Base-by-base conservation (phyloP, 2,888 invertebrate genomes). In the Norana najaformis region DNA sequence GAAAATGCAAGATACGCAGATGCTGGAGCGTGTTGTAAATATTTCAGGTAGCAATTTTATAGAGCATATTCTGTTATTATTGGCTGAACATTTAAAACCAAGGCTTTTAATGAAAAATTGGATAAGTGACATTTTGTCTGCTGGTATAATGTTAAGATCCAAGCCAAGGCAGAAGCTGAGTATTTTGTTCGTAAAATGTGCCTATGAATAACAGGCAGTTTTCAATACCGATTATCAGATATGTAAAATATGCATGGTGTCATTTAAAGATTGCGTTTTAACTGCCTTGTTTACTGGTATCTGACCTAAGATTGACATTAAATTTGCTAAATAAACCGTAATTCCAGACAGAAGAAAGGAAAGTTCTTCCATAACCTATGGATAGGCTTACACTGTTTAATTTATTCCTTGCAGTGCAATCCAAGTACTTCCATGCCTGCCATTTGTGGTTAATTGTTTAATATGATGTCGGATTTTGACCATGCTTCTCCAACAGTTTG, bases 11-110 rank as follows among this genome's bases (percentile, higher is more conserved):
- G 94, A 94, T 92, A 94, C 94, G 89, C 94, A 94, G 92, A 93
- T 95, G 90, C 94, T 94, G 85, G 95, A 95, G 91, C 92, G 95
- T 91, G 94, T 94, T 92, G 94, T 95, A 90, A 95, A 95, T 90
- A 93, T 95, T n/a, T 94, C 94, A 91, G 95, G 95, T 95, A 92
- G 92, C 92, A 69, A 69, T n/a, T n/a, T 69, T 69, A n/a, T 83
- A 23, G 69, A 37, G 14, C 47, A 37, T n/a, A 38, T 35, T 20
- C 23, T 35, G 1, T 35, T 35, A 16, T 30, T 85, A n/a, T 30
- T 38, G 20, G 13, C 89, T 69, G 89, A 36, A 35, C 2, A 23
- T n/a, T 36, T 47, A 20, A 30, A 39, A 18, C 20, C n/a, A 38
- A 41, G 20, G 6, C 16, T 35, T 88, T 20, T 35, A 41, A n/a